These are phyloP conservation scores for Cantharis rufa DNA, from an alignment of 2,888 invertebrate species.

Conservation along the genomic window DNA sequence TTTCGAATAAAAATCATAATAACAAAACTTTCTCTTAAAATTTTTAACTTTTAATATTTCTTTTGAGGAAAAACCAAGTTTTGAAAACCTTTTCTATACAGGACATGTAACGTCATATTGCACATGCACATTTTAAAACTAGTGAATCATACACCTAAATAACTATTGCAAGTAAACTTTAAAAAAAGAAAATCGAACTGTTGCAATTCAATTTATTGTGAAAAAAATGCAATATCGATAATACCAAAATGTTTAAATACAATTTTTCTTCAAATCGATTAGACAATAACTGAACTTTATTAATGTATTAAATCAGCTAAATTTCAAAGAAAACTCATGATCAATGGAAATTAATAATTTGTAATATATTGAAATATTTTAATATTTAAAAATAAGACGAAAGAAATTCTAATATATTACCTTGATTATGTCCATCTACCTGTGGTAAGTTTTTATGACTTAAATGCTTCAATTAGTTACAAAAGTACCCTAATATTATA, in stretches of 20 bases:
- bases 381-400: background rate
- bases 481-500: background rate
- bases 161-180: background rate
- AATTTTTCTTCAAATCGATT: background rate
- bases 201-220: background rate
- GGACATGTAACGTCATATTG: background rate
- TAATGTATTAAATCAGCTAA: background rate
- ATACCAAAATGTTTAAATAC: background rate
- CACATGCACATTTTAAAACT: background rate
- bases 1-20: background rate
- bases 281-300: background rate
- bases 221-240: background rate
- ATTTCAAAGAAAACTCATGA: background rate
- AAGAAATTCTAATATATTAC: background rate
- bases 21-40: background rate
- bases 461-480: background rate
- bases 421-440: background rate
- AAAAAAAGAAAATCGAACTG: too few relatives aligned
- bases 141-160: background rate
- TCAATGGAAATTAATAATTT: too few relatives aligned
- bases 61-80: background rate
- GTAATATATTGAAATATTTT: too few relatives aligned
- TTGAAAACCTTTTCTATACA: background rate
- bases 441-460: background rate
- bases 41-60: background rate